Base-by-base conservation (phyloP, 2,888 invertebrate genomes). In the Exephanes ischioxanthus region DNA sequence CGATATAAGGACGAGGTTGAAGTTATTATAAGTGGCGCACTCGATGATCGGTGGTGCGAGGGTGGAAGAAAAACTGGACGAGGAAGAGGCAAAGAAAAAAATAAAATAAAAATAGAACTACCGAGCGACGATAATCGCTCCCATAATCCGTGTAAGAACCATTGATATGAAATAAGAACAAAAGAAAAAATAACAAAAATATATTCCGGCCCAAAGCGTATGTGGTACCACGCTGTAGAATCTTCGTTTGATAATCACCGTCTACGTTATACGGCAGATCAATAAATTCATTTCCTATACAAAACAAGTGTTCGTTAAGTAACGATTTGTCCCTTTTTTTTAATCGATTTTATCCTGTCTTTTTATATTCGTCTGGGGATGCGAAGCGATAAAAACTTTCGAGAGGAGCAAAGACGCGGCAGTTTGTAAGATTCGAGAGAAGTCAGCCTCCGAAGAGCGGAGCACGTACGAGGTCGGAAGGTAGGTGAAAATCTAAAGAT, bases 171-270 rank as follows among this genome's bases (percentile, higher is more conserved):
- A 83, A 66, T 80, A 77, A 83, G 77, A 67, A 70, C 30, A 19
- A 55, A 77, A 63, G 37, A 73, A 70, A 53, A 30, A 77, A 68
- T 72, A 68, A 80, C 33, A 84, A 66, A 76, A 67, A 71, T 75
- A 80, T 84, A 83, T 84, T 81, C 84, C 84, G 84, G 81, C 84
- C 84, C 80, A 81, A 84, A 73, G 81, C 81, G 73, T 81, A 75
- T 86, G 80, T 87, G 85, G 82, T 86, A 84, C 76, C 84, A 86
- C 85, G 85, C 87, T 82, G 81, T 87, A 87, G 86, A 85, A 84
- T 84, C 86, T 80, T 85, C 63, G 72, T 87, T 86, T 80, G 84
- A 85, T 84, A 80, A 87, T 78, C 80, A 85, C 75, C 79, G 85
- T 82, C 77, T 79, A 84, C 71, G 67, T 81, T 72, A 73, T 78